Conservation (phyloP, 2,113 vertebrate species). For the Pogonocichla stellata region DNA sequence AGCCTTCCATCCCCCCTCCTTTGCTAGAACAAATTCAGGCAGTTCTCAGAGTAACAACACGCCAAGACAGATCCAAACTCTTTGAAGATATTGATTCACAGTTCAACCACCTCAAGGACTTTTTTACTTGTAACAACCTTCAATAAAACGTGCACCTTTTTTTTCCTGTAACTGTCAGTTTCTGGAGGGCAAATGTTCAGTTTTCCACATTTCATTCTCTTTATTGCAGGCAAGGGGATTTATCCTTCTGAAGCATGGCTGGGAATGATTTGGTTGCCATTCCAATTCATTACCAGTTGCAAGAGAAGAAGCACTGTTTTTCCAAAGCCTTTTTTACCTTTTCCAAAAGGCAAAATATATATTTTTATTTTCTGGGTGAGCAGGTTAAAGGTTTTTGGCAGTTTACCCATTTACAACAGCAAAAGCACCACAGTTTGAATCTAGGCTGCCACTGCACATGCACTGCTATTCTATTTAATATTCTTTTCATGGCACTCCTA, state of each 20-base stretch:
- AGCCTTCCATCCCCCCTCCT: neutral
- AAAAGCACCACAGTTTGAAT: neutral
- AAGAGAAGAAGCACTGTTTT: neutral
- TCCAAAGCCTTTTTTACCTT: neutral
- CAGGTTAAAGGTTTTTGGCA: neutral
- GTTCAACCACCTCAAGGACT: neutral
- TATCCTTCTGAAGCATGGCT: neutral
- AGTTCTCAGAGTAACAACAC: neutral
- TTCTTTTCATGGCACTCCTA: conserved; percentile 15
- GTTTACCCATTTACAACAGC: neutral
- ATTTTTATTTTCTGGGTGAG: neutral
- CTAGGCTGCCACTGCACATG: neutral
- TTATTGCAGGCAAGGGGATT: conserved; percentile 4
- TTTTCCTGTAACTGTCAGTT: neutral
- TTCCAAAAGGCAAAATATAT: neutral
- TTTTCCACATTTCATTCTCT: neutral
- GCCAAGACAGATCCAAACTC: neutral
- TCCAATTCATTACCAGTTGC: neutral
- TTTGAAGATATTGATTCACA: neutral
- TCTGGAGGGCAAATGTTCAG: neutral
- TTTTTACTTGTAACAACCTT: neutral
- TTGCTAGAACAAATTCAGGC: neutral
- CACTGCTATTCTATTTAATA: neutral
- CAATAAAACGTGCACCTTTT: neutral
- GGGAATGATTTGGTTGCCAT: conserved; percentile 13